Conservation (phyloP, 2,888 invertebrate genomes). For the Encarsia formosa region DNA sequence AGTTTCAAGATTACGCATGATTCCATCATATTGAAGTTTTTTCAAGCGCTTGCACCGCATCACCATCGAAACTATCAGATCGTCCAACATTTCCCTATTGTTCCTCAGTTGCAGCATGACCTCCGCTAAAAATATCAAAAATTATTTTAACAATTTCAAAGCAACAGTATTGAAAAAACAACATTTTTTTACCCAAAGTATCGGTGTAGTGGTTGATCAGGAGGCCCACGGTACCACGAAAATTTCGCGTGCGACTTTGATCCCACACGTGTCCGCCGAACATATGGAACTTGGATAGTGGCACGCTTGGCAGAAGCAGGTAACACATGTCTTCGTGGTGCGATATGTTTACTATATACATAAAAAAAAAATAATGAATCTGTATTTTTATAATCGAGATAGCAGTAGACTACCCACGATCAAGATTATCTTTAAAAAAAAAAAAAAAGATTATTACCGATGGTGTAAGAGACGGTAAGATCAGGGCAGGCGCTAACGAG, state of each 20-base stretch:
- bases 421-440: no score
- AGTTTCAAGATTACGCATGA: constrained; percentile 49
- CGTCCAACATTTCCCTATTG: constrained; percentile 52
- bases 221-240: constrained; percentile 48
- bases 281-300: constrained; percentile 51
- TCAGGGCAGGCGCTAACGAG: constrained; percentile 48
- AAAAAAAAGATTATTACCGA: no score
- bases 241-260: constrained; percentile 52
- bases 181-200: constrained; percentile 47
- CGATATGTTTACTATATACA: constrained; percentile 48
- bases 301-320: constrained; percentile 51
- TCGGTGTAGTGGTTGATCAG: constrained; percentile 49
- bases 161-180: background rate
- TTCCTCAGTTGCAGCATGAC: constrained; percentile 51
- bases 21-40: constrained; percentile 52
- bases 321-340: constrained; percentile 52
- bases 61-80: constrained; percentile 49
- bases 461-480: constrained; percentile 48
- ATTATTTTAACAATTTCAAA: background rate
- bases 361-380: no score
- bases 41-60: constrained; percentile 49
- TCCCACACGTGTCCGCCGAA: constrained; percentile 52
- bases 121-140: constrained; percentile 39
- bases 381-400: no score
- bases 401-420: no score